Evolutionary conservation across 2,888 invertebrate genomes (phyloP).

Genomic region (Tolmerus cingulatus): DNA sequence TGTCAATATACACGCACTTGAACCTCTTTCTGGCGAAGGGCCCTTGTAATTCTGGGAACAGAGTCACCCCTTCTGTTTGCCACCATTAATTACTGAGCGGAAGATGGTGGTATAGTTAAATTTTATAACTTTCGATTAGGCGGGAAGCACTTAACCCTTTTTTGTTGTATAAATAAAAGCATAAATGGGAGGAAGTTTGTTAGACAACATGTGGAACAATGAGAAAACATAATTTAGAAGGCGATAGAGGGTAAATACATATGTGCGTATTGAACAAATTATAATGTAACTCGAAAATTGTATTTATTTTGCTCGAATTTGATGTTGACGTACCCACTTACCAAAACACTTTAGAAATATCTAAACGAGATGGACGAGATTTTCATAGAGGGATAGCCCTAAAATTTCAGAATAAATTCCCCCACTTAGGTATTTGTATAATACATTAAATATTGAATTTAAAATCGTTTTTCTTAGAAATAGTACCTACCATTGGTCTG

Average conservation of each 20-base stretch:
- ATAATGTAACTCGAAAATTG: not conserved
- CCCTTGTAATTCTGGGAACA: not conserved
- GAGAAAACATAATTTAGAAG: not conserved
- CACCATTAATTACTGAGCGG: not conserved
- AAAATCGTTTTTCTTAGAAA: too few species aligned
- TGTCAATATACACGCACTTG: not conserved
- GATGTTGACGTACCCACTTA: not conserved
- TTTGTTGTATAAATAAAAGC: not conserved
- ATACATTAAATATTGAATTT: too few species aligned
- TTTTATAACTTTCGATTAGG: not conserved
- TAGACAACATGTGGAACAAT: not conserved
- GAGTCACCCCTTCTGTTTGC: not conserved
- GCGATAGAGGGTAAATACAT: not conserved
- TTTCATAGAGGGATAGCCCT: too few species aligned
- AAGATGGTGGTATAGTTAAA: not conserved
- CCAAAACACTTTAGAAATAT: too few species aligned
- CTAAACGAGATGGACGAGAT: too few species aligned
- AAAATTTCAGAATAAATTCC: too few species aligned
- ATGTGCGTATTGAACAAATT: not conserved
- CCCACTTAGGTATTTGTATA: too few species aligned
- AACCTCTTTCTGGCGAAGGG: not conserved
- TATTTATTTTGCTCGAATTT: not conserved
- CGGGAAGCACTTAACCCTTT: not conserved
- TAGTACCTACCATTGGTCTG: too few species aligned
- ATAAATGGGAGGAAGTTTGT: not conserved